Percentiles rank a stretch among this genome's conserved stretches.
Conservation (phyloP, 2,797 vertebrate species). For the Telmatherina bonti region DNA sequence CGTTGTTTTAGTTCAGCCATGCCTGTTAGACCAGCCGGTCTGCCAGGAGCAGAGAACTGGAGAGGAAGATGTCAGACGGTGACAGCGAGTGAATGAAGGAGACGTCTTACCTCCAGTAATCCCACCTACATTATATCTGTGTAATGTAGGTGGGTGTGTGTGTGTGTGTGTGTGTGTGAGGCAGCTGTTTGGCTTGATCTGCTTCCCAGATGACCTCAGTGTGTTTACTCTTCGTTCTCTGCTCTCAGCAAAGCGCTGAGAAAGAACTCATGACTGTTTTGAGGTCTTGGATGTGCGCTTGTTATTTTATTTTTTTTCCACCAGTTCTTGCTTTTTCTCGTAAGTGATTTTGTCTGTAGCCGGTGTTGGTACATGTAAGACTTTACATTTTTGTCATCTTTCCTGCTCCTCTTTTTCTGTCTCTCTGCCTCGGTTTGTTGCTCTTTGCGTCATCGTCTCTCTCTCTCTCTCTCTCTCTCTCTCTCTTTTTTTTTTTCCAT, state of each 20-base stretch:
- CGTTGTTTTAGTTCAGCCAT: conserved; percentile 29
- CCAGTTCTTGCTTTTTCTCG: conserved; percentile 18
- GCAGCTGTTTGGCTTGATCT: conserved; percentile 72
- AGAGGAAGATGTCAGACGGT: conserved; percentile 6
- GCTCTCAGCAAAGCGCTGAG: conserved; percentile 49
- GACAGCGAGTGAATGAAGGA: background rate
- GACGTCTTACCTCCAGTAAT: conserved; percentile 46
- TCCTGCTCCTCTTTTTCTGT: background rate
- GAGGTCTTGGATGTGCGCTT: conserved; percentile 27
- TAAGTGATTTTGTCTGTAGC: conserved; percentile 1
- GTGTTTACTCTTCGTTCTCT: conserved; percentile 60
- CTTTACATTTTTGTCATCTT: conserved; percentile 10
- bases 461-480: conserved; percentile 17
- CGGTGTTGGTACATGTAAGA: background rate
- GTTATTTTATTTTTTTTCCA: conserved; percentile 30
- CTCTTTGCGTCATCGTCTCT: background rate
- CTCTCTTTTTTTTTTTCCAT: background rate
- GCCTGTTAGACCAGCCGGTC: conserved; percentile 27
- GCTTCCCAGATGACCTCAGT: conserved; percentile 70
- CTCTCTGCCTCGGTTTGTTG: background rate
- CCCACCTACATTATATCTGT: conserved; percentile 33
- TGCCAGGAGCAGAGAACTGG: conserved; percentile 25
- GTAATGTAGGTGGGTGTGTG: too few species aligned
- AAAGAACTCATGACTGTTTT: conserved; percentile 27
- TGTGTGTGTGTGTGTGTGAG: conserved; percentile 30